Evolutionary conservation across 2,797 vertebrate genomes (phyloP), one percentile per base, ranked within the genome.

Genomic region (Tragelaphus oryx): DNA sequence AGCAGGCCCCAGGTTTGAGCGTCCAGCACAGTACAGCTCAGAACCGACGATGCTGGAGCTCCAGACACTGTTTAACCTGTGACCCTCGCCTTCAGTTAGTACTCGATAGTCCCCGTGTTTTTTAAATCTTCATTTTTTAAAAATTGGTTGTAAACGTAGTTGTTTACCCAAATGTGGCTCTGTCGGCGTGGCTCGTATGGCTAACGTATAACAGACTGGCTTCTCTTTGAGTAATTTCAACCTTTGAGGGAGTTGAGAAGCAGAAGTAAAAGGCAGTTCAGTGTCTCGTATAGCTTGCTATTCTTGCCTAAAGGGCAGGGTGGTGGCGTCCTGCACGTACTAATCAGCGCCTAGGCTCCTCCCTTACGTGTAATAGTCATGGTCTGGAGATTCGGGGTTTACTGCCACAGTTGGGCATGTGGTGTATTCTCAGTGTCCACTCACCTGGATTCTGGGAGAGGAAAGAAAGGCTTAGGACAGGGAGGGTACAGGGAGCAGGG

Each of bases 261-360:
- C 11, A 2, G 16, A 26, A 90, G 78, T 28, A 37, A 48, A 90
- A 59, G 24, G 8, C n/a, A 62, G 6, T 44, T 57, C 33, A 18
- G 37, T 76, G 30, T 60, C 78, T 79, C 20, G 48, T 71, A 12
- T 81, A 28, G 5, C 26, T 24, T 82, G 37, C 78, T 65, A 8
- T 24, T 79, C 41, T 57, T 88, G 54, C 48, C 52, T 37, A 1
- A 30, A 76, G 48, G 84, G 13, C 41, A 52, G 48, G 30, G n/a
- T 5, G 20, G 18, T 4, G 26, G 24, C 6, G 0, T 48, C 48
- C 50, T 41, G 65, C 9, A 5, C 33, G 0, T 22, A 0, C 20
- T 37, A 5, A 6, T 86, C 37, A 24, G 11, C 13, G 0, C 1
- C 0, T 14, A 0, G 60, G 50, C 82, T 46, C 10, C 4, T 54